Evolutionary conservation across 2,113 vertebrate genomes (phyloP).

Genomic region (Cephalopterus ornatus): DNA sequence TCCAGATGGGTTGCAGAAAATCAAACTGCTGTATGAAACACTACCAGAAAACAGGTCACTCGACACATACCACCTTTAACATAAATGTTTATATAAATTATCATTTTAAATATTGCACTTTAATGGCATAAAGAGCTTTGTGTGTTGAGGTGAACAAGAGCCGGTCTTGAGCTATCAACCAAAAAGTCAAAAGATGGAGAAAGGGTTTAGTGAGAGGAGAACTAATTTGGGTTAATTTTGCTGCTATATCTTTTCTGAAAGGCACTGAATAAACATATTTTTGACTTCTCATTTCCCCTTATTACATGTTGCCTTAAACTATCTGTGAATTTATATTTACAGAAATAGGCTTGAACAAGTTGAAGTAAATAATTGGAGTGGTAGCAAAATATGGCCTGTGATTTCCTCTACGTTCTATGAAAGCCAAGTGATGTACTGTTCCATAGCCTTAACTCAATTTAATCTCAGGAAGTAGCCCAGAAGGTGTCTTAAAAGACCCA

Average conservation of each 20-base stretch:
- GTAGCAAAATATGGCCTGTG: not conserved
- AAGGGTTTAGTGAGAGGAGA: not conserved
- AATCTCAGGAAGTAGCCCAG: not conserved
- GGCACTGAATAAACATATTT: not conserved
- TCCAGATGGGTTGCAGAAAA: constrained; percentile 30
- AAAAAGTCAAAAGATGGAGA: not conserved
- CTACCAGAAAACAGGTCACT: constrained; percentile 9
- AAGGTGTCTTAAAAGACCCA: not conserved
- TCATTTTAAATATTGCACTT: not conserved
- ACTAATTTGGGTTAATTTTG: not conserved
- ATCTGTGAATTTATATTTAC: not conserved
- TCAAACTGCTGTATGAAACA: not conserved
- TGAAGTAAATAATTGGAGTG: not conserved
- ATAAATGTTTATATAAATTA: not conserved
- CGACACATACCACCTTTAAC: not conserved
- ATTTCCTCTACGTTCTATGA: not conserved
- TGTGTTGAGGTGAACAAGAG: not conserved
- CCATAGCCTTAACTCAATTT: not conserved
- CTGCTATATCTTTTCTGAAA: not conserved
- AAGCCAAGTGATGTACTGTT: not conserved
- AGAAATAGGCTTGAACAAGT: not conserved
- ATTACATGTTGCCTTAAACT: not conserved
- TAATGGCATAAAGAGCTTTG: not conserved
- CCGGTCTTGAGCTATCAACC: not conserved
- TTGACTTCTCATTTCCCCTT: not conserved